These are phyloP conservation scores for Phoeniculus purpureus DNA, from an alignment of 2,797 vertebrate genomes.

Conservation along the genomic window DNA sequence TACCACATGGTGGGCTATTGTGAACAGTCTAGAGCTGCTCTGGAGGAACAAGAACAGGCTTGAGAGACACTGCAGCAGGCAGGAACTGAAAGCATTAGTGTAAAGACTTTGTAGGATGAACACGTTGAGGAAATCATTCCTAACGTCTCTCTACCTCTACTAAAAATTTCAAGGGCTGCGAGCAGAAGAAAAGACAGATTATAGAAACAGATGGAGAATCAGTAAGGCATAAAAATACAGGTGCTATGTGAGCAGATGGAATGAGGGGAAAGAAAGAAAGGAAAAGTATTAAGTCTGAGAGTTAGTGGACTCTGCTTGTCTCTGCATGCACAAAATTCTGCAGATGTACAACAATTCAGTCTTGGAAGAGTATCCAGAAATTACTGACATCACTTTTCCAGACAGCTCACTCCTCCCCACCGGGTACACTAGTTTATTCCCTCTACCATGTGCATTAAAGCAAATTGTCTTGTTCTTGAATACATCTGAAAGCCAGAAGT, in stretches of 20 bases:
- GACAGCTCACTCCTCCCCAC: not conserved
- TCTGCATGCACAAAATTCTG: slow-evolving; percentile 30
- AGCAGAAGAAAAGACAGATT: slow-evolving; percentile 46
- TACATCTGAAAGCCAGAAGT: not conserved
- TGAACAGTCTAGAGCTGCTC: slow-evolving; percentile 41
- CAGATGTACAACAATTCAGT: slow-evolving; percentile 4
- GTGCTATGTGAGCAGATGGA: slow-evolving; percentile 62
- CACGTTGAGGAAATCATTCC: slow-evolving; percentile 31
- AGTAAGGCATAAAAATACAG: slow-evolving; percentile 57
- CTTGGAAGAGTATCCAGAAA: slow-evolving; percentile 1
- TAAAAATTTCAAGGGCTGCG: slow-evolving; percentile 19
- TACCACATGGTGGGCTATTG: slow-evolving; percentile 53
- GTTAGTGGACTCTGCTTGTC: not conserved
- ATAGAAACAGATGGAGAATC: slow-evolving; percentile 64
- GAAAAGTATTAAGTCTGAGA: slow-evolving; percentile 32
- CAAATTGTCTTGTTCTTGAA: not conserved
- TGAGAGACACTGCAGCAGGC: slow-evolving; percentile 15
- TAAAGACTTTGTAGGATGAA: slow-evolving; percentile 26
- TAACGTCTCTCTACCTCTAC: slow-evolving; percentile 19
- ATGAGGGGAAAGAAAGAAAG: not conserved
- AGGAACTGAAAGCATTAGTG: slow-evolving; percentile 19
- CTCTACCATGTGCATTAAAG: not conserved
- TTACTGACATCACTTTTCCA: not conserved
- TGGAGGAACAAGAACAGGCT: slow-evolving; percentile 15
- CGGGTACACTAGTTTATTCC: not conserved